Conservation (phyloP, 2,797 vertebrate species). For the Tenualosa ilisha region DNA sequence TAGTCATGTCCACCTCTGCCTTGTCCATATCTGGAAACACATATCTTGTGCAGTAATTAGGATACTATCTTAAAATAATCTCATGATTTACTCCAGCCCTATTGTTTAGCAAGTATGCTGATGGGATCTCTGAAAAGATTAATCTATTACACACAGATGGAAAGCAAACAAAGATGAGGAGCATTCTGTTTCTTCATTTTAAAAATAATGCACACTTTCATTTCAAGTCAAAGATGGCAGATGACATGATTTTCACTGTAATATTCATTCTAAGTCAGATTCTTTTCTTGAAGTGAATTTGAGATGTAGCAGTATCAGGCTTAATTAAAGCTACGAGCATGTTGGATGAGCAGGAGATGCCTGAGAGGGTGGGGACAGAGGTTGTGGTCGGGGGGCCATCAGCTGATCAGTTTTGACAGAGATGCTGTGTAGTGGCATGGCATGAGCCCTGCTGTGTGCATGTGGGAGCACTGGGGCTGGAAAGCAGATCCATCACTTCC, state of each 20-base stretch:
- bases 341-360: not conserved
- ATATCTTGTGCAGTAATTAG: not conserved
- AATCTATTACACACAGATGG: not conserved
- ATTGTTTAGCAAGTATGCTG: not conserved
- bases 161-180: not conserved
- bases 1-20: not conserved
- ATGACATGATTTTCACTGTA: not conserved
- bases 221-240: not conserved
- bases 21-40: not conserved
- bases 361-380: constrained; percentile 53
- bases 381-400: constrained; percentile 53
- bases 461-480: constrained; percentile 52
- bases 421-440: constrained; percentile 69
- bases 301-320: not conserved
- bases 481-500: constrained; percentile 62
- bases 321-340: not conserved
- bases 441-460: constrained; percentile 37
- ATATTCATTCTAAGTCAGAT: not conserved
- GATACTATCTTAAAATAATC: not conserved
- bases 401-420: constrained; percentile 71
- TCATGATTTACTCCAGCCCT: not conserved
- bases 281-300: not conserved
- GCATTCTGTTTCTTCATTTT: not conserved
- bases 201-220: not conserved
- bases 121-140: not conserved